Evolutionary conservation across 2,113 vertebrate species (phyloP), one percentile per base, ranked within the genome.

Genomic region (Nansenia antarctica): DNA sequence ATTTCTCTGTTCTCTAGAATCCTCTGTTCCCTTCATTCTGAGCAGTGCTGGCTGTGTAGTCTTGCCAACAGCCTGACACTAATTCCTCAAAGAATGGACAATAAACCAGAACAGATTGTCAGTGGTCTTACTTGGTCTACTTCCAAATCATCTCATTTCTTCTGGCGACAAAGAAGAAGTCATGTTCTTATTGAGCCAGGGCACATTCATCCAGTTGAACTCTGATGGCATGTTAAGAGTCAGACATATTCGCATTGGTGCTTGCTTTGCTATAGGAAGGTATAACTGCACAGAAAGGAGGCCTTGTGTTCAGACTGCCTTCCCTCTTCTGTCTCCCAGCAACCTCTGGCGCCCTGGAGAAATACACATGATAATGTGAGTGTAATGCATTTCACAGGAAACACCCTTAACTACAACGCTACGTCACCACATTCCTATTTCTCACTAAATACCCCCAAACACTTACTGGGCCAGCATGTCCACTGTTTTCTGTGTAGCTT

Each of bases 381-480:
- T 55, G 5, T 27, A 55, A 55, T 55, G 26, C 26, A 29, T 9
- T 55, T 55, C 26, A 55, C 24, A 22, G 9, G 20, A 4, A 7
- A 54, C 20, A 54, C 52, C n/a, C n/a, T n/a, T n/a, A n/a, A n/a
- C n/a, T n/a, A n/a, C n/a, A n/a, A n/a, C n/a, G n/a, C n/a, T n/a
- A n/a, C n/a, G n/a, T n/a, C n/a, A n/a, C n/a, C n/a, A n/a, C n/a
- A n/a, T n/a, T n/a, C n/a, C n/a, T n/a, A n/a, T n/a, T n/a, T n/a
- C n/a, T n/a, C n/a, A n/a, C n/a, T n/a, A n/a, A n/a, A n/a, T n/a
- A n/a, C n/a, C n/a, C n/a, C n/a, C n/a, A n/a, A n/a, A 75, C 0
- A 59, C 82, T 91, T 88, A 93, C 91, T 89, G 83, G 63, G 90
- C 80, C 65, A 93, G 68, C 74, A 74, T 75, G 69, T 92, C 87